A percentile compares a stretch with the other conserved stretches of the same genome.
These are phyloP conservation scores for Eumacrocentrus americanus DNA, from an alignment of 2,888 invertebrate genomes.

Conservation along the genomic window DNA sequence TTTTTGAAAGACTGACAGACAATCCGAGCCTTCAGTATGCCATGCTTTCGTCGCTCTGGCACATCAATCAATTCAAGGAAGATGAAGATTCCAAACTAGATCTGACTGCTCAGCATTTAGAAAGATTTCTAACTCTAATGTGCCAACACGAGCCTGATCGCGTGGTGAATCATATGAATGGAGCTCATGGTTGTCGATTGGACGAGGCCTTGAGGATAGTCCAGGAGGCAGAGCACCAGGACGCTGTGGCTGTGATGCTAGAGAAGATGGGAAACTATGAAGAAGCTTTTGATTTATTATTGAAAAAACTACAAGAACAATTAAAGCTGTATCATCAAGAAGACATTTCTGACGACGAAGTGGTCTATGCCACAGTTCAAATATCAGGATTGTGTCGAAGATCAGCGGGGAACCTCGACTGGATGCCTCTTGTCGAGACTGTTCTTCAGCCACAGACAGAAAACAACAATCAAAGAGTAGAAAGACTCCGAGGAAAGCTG, in stretches of 20 bases:
- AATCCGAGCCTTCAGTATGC: conserved; percentile 50
- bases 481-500: conserved; percentile 52
- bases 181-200: conserved; percentile 65
- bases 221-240: conserved; percentile 67
- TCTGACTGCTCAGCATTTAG: conserved; percentile 51
- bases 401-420: conserved; percentile 56
- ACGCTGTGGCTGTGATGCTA: conserved; percentile 74
- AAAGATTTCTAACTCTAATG: conserved; percentile 57
- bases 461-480: conserved; percentile 45
- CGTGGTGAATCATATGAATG: conserved; percentile 53
- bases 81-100: conserved; percentile 47
- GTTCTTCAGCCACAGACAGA: conserved; percentile 50
- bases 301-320: conserved; percentile 60
- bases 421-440: conserved; percentile 58
- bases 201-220: conserved; percentile 72
- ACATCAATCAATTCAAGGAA: conserved; percentile 47
- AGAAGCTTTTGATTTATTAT: conserved; percentile 71
- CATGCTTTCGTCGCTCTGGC: conserved; percentile 49
- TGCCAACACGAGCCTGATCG: conserved; percentile 54
- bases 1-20: conserved; percentile 52
- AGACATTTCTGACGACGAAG: conserved; percentile 45
- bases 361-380: conserved; percentile 47
- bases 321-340: conserved; percentile 46
- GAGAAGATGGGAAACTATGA: conserved; percentile 78
- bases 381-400: conserved; percentile 55